Evolutionary conservation across 1,140 invertebrate species (phyloP).

Genomic region (Metaphire vulgaris): DNA sequence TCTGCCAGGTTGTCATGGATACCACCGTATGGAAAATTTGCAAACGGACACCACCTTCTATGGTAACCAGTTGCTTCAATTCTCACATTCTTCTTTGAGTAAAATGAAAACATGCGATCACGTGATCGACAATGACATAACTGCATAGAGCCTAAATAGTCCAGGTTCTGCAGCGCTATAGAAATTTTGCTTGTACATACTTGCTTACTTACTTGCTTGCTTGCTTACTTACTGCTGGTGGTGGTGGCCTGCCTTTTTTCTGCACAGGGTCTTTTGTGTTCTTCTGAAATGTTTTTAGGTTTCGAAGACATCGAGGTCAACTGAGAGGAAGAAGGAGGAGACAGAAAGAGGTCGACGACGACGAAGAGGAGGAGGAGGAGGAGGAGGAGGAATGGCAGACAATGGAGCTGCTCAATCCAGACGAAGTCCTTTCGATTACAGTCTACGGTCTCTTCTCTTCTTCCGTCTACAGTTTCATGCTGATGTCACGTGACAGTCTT

Average conservation of each 20-base stretch:
- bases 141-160: too few species aligned
- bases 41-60: background rate
- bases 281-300: too few species aligned
- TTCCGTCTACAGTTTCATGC: conserved; percentile 20
- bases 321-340: background rate
- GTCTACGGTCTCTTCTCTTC: conserved; percentile 5
- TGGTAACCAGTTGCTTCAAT: background rate
- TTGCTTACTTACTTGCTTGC: too few species aligned
- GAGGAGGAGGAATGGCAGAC: conserved; percentile 18
- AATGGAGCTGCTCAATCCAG: conserved; percentile 2
- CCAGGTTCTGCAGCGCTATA: too few species aligned
- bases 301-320: too few species aligned
- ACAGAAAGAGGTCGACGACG: background rate
- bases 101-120: too few species aligned
- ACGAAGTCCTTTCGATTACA: background rate
- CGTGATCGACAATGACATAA: too few species aligned
- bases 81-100: too few species aligned
- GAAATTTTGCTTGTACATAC: too few species aligned
- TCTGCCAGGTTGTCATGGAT: background rate
- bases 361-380: background rate
- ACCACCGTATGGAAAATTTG: background rate
- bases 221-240: too few species aligned
- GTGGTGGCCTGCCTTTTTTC: too few species aligned
- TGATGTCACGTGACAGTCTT: conserved; percentile 14
- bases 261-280: too few species aligned